Percentiles rank a stretch among this genome's conserved stretches.
phyloP scores from a whole-genome alignment of 2,797 vertebrate genomes.

The Tinamus major region DNA sequence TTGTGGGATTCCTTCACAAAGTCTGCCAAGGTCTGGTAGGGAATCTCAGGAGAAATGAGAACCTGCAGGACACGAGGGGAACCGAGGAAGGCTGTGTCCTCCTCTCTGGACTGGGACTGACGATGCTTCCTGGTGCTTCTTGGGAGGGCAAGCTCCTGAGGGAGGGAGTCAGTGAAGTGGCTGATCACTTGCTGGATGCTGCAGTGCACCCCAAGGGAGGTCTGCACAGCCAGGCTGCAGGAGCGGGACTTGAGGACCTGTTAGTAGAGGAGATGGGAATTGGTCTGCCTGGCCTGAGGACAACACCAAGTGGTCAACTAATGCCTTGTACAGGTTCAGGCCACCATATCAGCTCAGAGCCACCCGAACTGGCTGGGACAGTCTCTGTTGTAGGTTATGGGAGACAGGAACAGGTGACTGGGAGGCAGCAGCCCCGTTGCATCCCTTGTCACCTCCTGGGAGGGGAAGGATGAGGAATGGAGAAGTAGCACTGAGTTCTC shows the following conservation, averaged over 20 bases:
- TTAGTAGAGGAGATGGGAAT: background rate
- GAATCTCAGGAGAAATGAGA: constrained; percentile 78
- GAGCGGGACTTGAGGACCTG: constrained; percentile 51
- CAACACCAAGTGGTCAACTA: background rate
- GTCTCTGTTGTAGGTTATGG: background rate
- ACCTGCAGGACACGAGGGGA: background rate
- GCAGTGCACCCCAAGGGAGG: constrained; percentile 60
- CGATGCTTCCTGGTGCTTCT: background rate
- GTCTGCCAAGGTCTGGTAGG: constrained; percentile 80
- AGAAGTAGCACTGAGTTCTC: background rate
- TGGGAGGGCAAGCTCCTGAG: background rate
- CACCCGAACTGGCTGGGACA: background rate
- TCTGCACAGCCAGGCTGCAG: background rate
- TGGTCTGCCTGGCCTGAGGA: rapidly evolving
- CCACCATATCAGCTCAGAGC: background rate
- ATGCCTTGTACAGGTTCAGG: rapidly evolving
- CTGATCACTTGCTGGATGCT: constrained; percentile 76
- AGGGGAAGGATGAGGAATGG: background rate
- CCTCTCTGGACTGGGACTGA: rapidly evolving
- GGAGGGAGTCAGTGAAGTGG: constrained; percentile 59
- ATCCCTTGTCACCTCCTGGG: background rate
- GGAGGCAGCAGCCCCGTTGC: background rate
- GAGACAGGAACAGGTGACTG: background rate
- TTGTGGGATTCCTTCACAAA: constrained; percentile 72
- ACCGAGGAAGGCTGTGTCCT: background rate